These are phyloP conservation scores for Pogonomyrmex barbatus DNA, from an alignment of 1,140 invertebrate species.

Conservation along the genomic window DNA sequence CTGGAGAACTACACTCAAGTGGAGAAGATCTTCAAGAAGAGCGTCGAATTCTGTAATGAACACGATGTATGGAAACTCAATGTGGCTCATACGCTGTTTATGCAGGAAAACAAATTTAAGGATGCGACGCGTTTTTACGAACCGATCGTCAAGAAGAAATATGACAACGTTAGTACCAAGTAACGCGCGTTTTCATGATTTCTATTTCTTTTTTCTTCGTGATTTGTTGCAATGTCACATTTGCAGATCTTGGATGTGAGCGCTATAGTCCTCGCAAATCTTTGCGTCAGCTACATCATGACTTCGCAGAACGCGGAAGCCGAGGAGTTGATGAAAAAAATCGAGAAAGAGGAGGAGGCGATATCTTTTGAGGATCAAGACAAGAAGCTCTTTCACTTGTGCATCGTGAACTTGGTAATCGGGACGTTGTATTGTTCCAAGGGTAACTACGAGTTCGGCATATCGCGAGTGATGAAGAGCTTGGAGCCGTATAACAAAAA, in stretches of 20 bases:
- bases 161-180: conserved; percentile 91
- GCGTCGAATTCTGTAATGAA: conserved; percentile 99
- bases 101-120: conserved; percentile 99
- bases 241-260: conserved; percentile 95
- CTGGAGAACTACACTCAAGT: conserved; percentile 98
- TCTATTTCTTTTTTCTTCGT: not conserved
- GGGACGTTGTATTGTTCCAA: conserved; percentile 99
- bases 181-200: not conserved
- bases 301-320: conserved; percentile 99
- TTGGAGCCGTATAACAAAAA: conserved; percentile 98
- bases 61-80: conserved; percentile 99
- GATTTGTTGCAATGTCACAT: not conserved
- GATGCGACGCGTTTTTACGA: conserved; percentile 99
- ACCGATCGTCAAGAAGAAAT: conserved; percentile 98
- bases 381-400: conserved; percentile 98
- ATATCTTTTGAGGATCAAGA: conserved; percentile 97
- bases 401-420: conserved; percentile 99
- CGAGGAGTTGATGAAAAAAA: conserved; percentile 99
- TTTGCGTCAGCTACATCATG: conserved; percentile 99
- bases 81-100: conserved; percentile 99
- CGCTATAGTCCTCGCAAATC: conserved; percentile 98
- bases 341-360: conserved; percentile 99
- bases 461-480: conserved; percentile 98
- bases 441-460: conserved; percentile 99
- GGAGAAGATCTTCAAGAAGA: conserved; percentile 97